Evolutionary conservation across 2,888 invertebrate species (phyloP).

Genomic region (Crioceris asparagi): DNA sequence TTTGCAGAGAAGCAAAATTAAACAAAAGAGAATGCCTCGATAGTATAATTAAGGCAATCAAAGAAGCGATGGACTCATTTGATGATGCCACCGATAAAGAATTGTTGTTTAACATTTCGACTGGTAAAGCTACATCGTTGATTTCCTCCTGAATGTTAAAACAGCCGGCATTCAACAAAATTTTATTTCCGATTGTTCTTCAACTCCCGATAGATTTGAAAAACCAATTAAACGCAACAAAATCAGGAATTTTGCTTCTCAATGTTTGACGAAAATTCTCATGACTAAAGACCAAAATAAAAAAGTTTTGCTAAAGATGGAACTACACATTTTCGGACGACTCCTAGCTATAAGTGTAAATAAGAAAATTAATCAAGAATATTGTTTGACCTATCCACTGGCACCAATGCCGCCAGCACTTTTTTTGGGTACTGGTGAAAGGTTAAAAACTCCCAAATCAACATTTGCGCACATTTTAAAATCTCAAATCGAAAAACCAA

Average conservation of each 20-base stretch:
- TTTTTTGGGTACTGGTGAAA: constrained; percentile 11
- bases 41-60: too few relatives aligned
- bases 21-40: too few relatives aligned
- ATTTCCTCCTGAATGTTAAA: too few relatives aligned
- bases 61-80: too few relatives aligned
- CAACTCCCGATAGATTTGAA: constrained; percentile 1
- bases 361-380: constrained; percentile 25
- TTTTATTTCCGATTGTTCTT: too few relatives aligned
- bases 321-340: constrained; percentile 22
- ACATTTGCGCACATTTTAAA: constrained; percentile 8
- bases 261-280: neutral
- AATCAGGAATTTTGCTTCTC: neutral
- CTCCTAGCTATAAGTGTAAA: constrained; percentile 21
- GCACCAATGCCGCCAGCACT: constrained; percentile 13
- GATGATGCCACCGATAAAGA: too few relatives aligned
- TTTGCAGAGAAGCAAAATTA: too few relatives aligned
- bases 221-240: constrained; percentile 1
- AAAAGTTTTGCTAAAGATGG: constrained; percentile 19
- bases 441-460: constrained; percentile 15
- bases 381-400: constrained; percentile 14
- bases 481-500: constrained; percentile 7
- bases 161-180: too few relatives aligned
- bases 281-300: constrained; percentile 1
- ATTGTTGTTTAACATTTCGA: too few relatives aligned
- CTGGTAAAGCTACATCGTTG: too few relatives aligned